Percentiles rank a stretch among this genome's conserved stretches.
Conservation (phyloP, 2,113 vertebrate species). For the Passer domesticus region DNA sequence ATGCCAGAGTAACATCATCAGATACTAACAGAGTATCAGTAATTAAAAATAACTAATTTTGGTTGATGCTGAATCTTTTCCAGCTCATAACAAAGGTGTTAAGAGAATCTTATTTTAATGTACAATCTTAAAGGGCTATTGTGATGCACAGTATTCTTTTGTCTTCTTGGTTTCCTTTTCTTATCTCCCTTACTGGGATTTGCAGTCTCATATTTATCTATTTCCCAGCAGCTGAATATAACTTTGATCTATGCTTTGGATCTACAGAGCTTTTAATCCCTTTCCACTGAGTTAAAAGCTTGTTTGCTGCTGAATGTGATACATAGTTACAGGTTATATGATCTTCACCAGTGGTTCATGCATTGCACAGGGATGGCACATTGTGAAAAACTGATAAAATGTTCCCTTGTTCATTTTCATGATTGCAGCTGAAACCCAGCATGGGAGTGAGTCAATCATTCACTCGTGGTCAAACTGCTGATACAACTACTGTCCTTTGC, state of each 20-base stretch:
- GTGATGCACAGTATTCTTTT: constrained; percentile 7
- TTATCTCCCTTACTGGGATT: constrained; percentile 15
- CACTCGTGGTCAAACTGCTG: background rate
- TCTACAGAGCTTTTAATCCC: constrained; percentile 1
- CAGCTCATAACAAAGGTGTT: background rate
- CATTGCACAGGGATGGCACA: background rate
- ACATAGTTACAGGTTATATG: background rate
- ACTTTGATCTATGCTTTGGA: constrained; percentile 34
- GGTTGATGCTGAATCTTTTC: background rate
- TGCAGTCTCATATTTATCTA: constrained; percentile 35
- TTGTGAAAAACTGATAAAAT: constrained; percentile 28
- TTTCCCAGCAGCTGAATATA: constrained; percentile 31
- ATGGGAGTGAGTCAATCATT: background rate
- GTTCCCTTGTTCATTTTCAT: constrained; percentile 15
- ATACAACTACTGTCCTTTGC: background rate
- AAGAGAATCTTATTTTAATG: background rate
- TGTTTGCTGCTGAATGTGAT: constrained; percentile 19
- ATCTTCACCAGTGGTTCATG: background rate
- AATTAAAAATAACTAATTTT: background rate
- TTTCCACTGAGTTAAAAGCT: constrained; percentile 29
- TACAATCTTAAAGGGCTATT: constrained; percentile 7
- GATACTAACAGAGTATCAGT: background rate
- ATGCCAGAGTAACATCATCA: background rate
- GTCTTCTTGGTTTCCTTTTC: constrained; percentile 28
- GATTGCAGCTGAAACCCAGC: background rate